A percentile compares a stretch with the other conserved stretches of the same genome.
Evolutionary conservation across 1,140 invertebrate species (phyloP).

Genomic region (Cyrtorhinus lividipennis): DNA sequence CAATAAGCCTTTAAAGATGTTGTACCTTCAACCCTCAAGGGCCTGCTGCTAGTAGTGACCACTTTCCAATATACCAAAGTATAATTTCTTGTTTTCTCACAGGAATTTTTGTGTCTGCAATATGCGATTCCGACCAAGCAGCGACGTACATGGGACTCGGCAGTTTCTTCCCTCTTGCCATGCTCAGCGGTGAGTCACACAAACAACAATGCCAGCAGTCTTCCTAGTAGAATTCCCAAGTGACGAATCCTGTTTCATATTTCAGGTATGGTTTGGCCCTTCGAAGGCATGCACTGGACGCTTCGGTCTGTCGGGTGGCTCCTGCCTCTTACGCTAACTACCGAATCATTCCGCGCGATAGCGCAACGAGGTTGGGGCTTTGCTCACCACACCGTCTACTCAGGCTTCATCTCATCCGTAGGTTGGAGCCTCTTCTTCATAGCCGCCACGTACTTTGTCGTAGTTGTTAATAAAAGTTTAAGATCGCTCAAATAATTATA

Average conservation of each 20-base stretch:
- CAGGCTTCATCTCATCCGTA: slow-evolving; percentile 37
- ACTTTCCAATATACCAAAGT: too few relatives aligned
- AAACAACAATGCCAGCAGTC: too few relatives aligned
- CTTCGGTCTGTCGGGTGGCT: slow-evolving; percentile 37
- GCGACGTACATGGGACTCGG: slow-evolving; percentile 28
- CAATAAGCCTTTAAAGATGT: too few relatives aligned
- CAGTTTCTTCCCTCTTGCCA: slow-evolving; percentile 28
- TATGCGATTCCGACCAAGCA: slow-evolving; percentile 26
- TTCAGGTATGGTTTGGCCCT: slow-evolving; percentile 29
- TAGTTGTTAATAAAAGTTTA: not conserved
- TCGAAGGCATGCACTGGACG: slow-evolving; percentile 36
- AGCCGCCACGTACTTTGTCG: not conserved
- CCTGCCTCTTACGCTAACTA: slow-evolving; percentile 42
- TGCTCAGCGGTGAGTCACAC: slow-evolving; percentile 27
- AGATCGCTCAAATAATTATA: not conserved
- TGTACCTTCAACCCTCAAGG: too few relatives aligned
- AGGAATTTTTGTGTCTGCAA: slow-evolving; percentile 27
- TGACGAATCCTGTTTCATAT: too few relatives aligned
- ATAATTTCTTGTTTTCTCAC: slow-evolving; percentile 18
- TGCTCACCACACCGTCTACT: slow-evolving; percentile 36
- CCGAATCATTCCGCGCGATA: slow-evolving; percentile 42
- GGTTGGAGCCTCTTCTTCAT: slow-evolving; percentile 38
- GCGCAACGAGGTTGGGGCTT: slow-evolving; percentile 42
- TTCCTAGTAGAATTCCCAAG: too few relatives aligned
- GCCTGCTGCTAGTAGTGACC: too few relatives aligned